Base-by-base conservation (phyloP, 2,888 invertebrate species). In the Drosophila mayaguana region DNA sequence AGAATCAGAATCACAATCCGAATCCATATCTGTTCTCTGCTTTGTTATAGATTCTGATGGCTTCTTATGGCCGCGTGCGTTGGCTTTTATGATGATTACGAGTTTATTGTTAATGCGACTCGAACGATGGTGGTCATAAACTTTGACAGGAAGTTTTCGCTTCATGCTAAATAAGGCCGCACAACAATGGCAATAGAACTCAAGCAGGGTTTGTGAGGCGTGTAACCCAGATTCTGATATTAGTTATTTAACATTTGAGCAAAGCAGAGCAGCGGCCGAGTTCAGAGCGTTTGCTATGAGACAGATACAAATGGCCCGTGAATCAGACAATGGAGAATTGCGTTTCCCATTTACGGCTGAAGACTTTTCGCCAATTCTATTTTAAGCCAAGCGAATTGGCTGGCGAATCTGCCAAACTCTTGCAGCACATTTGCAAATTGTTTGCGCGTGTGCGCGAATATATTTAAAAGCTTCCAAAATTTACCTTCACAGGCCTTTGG, bases 141-240 rank as follows among this genome's bases (percentile, higher is more conserved):
- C 65, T 66, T 70, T 63, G 53, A 22, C 74, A 83, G 87, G 83
- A 84, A 88, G 83, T 68, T 75, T 63, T 51, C 51, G 70, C 75
- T 86, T 75, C 75, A 78, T 75, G 81, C 64, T 54, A 75, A 85
- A 88, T 80, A 85, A 85, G 80, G 22, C 75, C 76, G 55, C 45
- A 60, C 16, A 63, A 56, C 18, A 76, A 63, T 34, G 14, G 18
- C 34, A 73, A 63, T 59, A 25, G 25, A 56, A 56, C 51, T 46
- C 16, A 40, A 73, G 32, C 70, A 69, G 60, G 75, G 62, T 78
- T 74, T 73, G 62, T 67, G 85, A 75, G 69, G 88, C 88, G 83
- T 89, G 88, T 76, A 86, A 83, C 79, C 72, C 70, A 70, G 72
- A 55, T 63, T 61, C 48, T 38, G 53, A 53, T 64, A 53, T 63